Evolutionary conservation across 2,888 invertebrate genomes (phyloP), one percentile per base, ranked within the genome.

Genomic region (Agrenia bidenticulata): DNA sequence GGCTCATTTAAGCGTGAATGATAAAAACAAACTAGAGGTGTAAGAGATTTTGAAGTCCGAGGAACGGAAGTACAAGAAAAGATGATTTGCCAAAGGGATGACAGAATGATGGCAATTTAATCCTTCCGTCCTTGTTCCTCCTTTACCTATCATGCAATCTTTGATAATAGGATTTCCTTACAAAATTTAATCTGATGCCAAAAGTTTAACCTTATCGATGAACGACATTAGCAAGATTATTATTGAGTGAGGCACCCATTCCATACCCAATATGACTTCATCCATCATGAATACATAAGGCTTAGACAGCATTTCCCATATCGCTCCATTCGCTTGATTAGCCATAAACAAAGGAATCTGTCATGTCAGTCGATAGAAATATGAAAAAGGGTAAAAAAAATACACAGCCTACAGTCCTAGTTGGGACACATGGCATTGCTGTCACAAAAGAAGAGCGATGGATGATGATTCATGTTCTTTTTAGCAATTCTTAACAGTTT

Each of bases 391-490:
- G 32, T 32, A 32, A 32, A 11, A 32, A 32, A 32, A 32, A 32
- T n/a, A 32, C 5, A 32, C 32, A 11, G 11, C 4, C 32, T 32
- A 11, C 32, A 19, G 45, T 45, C 45, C 45, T 17, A 45, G 45
- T 45, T 45, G 51, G 51, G 23, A 23, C 15, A 23, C 2, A 51
- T 51, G 21, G 51, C 51, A 51, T 51, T 51, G 51, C 51, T 57
- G 56, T 21, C 56, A 41, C 41, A 41, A 57, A 57, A 41, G 56
- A 57, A 57, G 56, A 39, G 39, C 56, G 27, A 27, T 55, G 24
- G 55, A 55, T 55, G 41, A 57, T 57, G 56, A 57, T 57, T 57
- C 56, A 57, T 57, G 56, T 41, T 21, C 37, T 41, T 57, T 55
- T 55, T 5, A 26, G 17, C 26, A 32, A 9, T 19, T 27, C 54